A percentile compares a stretch with the other conserved stretches of the same genome.
Conservation (phyloP, 2,113 vertebrate genomes). For the Anser brachyrhynchus region DNA sequence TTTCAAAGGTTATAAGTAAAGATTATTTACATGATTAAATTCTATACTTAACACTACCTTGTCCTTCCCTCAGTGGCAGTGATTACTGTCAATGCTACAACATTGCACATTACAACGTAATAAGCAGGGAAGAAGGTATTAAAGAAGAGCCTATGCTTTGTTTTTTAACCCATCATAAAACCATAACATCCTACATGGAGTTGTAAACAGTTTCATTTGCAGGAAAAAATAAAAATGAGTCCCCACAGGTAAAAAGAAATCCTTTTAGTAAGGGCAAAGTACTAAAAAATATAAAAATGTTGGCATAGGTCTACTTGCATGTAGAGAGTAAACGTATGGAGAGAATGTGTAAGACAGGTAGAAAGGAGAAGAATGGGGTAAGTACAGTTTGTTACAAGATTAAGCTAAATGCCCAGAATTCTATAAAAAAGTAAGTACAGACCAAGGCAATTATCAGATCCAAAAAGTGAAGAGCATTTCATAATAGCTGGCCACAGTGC, state of each 20-base stretch:
- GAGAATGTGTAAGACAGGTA: background rate
- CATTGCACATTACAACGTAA: background rate
- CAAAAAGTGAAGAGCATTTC: background rate
- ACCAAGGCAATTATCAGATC: background rate
- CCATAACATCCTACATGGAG: background rate
- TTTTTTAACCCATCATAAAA: constrained; percentile 27
- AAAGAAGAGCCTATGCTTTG: background rate
- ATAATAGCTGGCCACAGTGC: background rate
- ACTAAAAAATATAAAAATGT: constrained; percentile 9
- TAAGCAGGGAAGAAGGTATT: background rate
- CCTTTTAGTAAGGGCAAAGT: background rate
- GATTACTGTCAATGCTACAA: background rate
- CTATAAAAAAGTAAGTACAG: background rate
- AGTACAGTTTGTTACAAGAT: background rate
- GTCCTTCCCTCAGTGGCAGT: constrained; percentile 10
- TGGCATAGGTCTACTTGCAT: background rate
- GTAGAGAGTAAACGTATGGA: background rate
- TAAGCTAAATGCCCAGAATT: constrained; percentile 4
- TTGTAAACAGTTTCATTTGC: constrained; percentile 15
- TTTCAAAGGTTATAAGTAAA: background rate
- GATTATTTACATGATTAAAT: constrained; percentile 28
- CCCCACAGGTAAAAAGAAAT: background rate
- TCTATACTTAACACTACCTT: background rate
- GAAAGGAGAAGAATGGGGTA: background rate
- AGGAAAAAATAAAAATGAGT: background rate